Base-by-base conservation (phyloP, 2,797 vertebrate genomes). In the Glossophaga mutica region DNA sequence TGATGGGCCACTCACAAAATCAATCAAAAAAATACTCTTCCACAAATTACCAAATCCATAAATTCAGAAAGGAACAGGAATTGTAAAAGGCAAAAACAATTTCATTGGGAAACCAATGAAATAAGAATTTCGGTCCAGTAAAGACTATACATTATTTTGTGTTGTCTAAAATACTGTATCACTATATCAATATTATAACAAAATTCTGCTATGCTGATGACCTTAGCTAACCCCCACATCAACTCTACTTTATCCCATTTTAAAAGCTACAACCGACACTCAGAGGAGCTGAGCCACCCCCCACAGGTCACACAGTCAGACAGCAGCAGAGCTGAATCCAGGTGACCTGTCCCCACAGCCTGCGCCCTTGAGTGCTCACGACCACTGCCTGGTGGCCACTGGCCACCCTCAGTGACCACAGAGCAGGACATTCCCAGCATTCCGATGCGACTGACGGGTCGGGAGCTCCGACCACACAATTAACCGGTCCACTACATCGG, bases 21-120 rank as follows among this genome's bases (percentile, higher is more conserved):
- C 32, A 50, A 39, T 62, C 55, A 81, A 32, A 90, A 24, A 74
- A 39, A 52, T 24, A 67, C 6, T 46, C 67, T 83, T 57, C 50
- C 24, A 62, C 34, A 83, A 50, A 73, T 77, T 67, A 77, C 39
- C 24, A 89, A 65, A 92, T 86, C 78, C 86, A 44, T 42, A 91
- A 78, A 86, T 37, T 59, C 50, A 52, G 9, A 96, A 55, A 76
- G 48, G 94, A 94, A 32, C n/a, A 81, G 14, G 6, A 44, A 16
- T 9, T 73, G 15, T 42, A 92, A 10, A 68, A 85, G n/a, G n/a
- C n/a, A n/a, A n/a, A 88, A 78, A 86, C 9, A 34, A 89, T 65
- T 95, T 84, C 68, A 81, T 19, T 78, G 19, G 74, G 44, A 96
- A 95, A 96, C 7, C 18, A 91, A 86, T 78, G 12, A 94, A 81